phyloP scores from a whole-genome alignment of 1,140 invertebrate genomes.

The Eriosoma lanigerum region DNA sequence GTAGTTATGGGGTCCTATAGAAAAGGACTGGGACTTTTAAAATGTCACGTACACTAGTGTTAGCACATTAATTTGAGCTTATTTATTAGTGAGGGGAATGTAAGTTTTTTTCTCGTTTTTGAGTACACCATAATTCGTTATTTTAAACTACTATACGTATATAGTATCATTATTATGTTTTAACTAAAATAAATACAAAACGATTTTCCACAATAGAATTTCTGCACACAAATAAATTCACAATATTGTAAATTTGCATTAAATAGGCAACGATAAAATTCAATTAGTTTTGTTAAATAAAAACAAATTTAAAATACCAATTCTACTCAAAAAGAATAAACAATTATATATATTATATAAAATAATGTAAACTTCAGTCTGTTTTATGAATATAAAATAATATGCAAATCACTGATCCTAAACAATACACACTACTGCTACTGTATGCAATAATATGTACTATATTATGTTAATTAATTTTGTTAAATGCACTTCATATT shows the following conservation, averaged over 20 bases:
- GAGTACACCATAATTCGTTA: background rate
- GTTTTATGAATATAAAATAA: background rate
- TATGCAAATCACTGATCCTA: background rate
- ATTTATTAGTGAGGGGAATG: conserved; percentile 24
- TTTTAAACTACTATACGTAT: background rate
- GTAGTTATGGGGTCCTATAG: background rate
- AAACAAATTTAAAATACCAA: no score
- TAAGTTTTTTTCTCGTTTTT: conserved; percentile 17
- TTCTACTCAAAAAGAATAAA: background rate
- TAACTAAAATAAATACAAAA: background rate
- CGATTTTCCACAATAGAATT: background rate
- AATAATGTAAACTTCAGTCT: background rate
- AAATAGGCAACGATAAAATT: background rate
- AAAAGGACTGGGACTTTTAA: conserved; percentile 3
- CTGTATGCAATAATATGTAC: no score
- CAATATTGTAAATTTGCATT: background rate
- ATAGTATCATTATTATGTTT: background rate
- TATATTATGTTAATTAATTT: no score
- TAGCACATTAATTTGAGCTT: conserved; percentile 12
- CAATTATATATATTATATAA: no score
- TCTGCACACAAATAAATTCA: background rate
- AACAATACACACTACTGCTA: no score
- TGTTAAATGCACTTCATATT: no score
- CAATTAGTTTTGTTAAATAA: no score
- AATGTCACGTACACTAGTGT: conserved; percentile 34